phyloP scores from a whole-genome alignment of 2,888 invertebrate species.

The Mimumesa dahlbomi region DNA sequence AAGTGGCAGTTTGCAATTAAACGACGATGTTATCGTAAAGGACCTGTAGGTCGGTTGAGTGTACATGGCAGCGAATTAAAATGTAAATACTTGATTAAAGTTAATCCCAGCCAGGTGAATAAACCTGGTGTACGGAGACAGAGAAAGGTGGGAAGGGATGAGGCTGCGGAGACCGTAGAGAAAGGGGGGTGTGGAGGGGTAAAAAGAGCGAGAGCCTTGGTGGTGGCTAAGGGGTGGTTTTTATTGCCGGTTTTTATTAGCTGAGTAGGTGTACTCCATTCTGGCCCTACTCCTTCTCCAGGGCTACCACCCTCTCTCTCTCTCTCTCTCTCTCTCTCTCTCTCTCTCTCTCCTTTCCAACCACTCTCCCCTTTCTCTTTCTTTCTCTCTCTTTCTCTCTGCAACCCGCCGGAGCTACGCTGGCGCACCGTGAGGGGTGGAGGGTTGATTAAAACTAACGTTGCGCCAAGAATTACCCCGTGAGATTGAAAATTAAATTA shows the following conservation, averaged over 20 bases:
- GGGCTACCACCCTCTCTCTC: constrained; percentile 43
- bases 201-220: constrained; percentile 62
- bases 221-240: constrained; percentile 78
- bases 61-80: constrained; percentile 75
- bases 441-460: constrained; percentile 78
- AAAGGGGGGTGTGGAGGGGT: constrained; percentile 49
- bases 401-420: constrained; percentile 16
- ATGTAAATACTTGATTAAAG: constrained; percentile 80
- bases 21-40: constrained; percentile 72
- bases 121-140: constrained; percentile 64
- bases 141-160: constrained; percentile 32
- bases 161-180: constrained; percentile 51
- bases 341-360: constrained; percentile 42
- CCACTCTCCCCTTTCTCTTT: constrained; percentile 46
- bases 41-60: constrained; percentile 60
- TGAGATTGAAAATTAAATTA: constrained; percentile 81
- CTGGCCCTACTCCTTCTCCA: constrained; percentile 52
- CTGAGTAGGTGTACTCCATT: constrained; percentile 75
- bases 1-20: constrained; percentile 77
- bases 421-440: constrained; percentile 47
- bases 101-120: constrained; percentile 78
- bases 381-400: constrained; percentile 34
- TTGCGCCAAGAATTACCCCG: constrained; percentile 80
- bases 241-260: constrained; percentile 80
- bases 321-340: constrained; percentile 49